A percentile compares a stretch with the other conserved stretches of the same genome.
These are phyloP conservation scores for Hecatera dysodea DNA, from an alignment of 2,888 invertebrate species.

Conservation along the genomic window DNA sequence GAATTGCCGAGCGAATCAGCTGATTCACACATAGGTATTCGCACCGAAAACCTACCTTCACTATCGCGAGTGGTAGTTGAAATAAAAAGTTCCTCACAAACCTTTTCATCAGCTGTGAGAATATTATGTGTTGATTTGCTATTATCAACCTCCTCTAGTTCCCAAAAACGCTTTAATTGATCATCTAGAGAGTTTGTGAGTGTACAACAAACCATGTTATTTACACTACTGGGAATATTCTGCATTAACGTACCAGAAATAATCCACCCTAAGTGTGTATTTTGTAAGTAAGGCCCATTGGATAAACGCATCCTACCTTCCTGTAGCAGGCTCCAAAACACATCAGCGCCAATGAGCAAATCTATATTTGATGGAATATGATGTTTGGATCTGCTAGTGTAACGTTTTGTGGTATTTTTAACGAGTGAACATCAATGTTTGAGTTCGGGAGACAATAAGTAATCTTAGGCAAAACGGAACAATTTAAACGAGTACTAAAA, in stretches of 20 bases:
- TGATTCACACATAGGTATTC: background rate
- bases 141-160: background rate
- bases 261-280: constrained; percentile 1
- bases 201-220: background rate
- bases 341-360: background rate
- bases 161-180: constrained; percentile 3
- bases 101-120: background rate
- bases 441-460: constrained; percentile 3
- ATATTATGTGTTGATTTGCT: background rate
- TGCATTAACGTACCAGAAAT: background rate
- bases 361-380: background rate
- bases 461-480: background rate
- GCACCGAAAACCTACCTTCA: constrained; percentile 1
- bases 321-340: constrained; percentile 1
- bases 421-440: background rate
- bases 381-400: background rate
- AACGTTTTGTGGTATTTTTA: constrained; percentile 6
- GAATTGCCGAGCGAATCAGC: constrained; percentile 3
- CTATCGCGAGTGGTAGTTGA: constrained; percentile 2
- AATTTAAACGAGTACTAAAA: background rate
- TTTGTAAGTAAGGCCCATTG: constrained; percentile 7
- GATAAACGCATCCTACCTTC: constrained; percentile 6
- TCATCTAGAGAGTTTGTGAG: background rate
- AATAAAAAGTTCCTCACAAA: background rate
- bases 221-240: background rate